Evolutionary conservation across 2,888 invertebrate genomes (phyloP), one percentile per base, ranked within the genome.

Genomic region (Dinocampus coccinellae): DNA sequence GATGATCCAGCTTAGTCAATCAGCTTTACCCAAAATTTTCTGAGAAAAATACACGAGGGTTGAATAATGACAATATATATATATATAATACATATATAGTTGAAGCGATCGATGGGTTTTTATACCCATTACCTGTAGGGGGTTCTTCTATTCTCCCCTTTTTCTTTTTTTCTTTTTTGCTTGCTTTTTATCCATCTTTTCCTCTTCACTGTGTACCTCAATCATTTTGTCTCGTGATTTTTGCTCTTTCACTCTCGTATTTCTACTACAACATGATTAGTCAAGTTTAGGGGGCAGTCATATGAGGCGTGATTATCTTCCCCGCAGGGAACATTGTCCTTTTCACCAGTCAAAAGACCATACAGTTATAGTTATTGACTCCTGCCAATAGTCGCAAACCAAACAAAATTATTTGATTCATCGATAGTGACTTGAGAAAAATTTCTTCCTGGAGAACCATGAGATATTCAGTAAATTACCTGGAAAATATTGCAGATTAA

Each of bases 281-380:
- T 77, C 77, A 75, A 74, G 42, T 73, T 64, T 47, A 3, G 55
- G n/a, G 66, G 70, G 55, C 52, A 69, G 47, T 34, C 68, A 73
- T 62, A 39, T 58, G 68, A 78, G 82, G 80, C 80, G 82, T 80
- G 84, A 83, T 80, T 78, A 76, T 67, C 64, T 79, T 75, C 84
- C 74, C 84, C 73, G 75, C 81, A 79, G 84, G 84, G 76, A 79
- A 69, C 42, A 67, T 39, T 55, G 24, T 33, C 29, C 29, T 47
- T 52, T 42, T 26, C 26, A 22, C 34, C n/a, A 16, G 60, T 60
- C 22, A 36, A 36, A 60, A 60, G 34, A 34, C 16, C 36, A 60
- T 55, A 55, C 10, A 55, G 16, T 22, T 26, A 24, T 24, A 55
- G n/a, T n/a, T 13, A 26, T 26, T 55, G 13, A 55, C 55, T 26